A percentile compares a stretch with the other conserved stretches of the same genome.
These are phyloP conservation scores for Ochotona princeps DNA, from an alignment of 2,113 vertebrate species.

Conservation along the genomic window DNA sequence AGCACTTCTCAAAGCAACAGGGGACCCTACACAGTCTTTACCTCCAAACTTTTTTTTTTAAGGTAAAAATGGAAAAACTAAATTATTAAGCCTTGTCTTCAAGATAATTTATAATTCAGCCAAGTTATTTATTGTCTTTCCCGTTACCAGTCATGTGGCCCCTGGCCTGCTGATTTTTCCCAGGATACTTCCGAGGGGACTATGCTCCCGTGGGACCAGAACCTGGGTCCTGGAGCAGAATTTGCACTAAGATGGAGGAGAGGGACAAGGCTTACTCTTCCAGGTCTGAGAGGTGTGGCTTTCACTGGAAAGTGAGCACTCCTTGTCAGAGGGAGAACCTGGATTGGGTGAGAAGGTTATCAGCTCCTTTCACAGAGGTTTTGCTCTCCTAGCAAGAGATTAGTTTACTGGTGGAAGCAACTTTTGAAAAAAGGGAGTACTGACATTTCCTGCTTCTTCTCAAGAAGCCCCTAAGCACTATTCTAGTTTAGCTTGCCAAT, in stretches of 20 bases:
- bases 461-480: background rate
- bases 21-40: conserved; percentile 46
- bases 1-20: background rate
- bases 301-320: background rate
- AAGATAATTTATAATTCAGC: conserved; percentile 70
- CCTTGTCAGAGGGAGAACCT: background rate
- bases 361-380: background rate
- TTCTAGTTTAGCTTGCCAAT: background rate
- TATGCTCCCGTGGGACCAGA: background rate
- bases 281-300: background rate
- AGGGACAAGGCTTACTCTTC: background rate
- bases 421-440: background rate
- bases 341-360: background rate
- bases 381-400: background rate
- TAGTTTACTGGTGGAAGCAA: background rate
- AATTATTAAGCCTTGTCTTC: conserved; percentile 72
- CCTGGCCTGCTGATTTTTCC: background rate
- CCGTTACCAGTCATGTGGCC: background rate
- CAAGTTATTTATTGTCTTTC: conserved; percentile 74
- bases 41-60: conserved; percentile 43
- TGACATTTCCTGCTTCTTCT: background rate
- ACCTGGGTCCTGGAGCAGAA: conserved; percentile 34
- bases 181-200: background rate
- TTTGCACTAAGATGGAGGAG: conserved; percentile 55
- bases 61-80: conserved; percentile 44